Evolutionary conservation across 2,113 vertebrate genomes (phyloP).

Genomic region (Carassius carassius): DNA sequence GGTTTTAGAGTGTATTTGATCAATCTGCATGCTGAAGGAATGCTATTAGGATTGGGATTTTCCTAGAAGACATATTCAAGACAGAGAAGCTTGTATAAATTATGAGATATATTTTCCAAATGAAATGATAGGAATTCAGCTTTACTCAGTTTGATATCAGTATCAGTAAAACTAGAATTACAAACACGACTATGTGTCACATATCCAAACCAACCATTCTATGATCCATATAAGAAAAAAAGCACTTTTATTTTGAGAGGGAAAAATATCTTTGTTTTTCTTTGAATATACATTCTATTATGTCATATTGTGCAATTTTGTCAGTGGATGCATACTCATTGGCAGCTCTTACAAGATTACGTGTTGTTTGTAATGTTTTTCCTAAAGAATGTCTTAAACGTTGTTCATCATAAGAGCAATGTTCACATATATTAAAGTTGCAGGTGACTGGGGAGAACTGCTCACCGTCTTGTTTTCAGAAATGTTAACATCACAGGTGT

Average conservation of each 20-base stretch:
- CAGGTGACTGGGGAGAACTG: not conserved
- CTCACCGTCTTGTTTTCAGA: slow-evolving; percentile 37
- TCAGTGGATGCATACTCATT: not conserved
- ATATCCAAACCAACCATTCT: too few species aligned
- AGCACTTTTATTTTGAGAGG: not conserved
- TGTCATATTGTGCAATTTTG: not conserved
- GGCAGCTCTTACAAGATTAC: not conserved
- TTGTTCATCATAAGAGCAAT: not conserved
- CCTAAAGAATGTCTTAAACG: not conserved
- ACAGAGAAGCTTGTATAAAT: slow-evolving; percentile 7
- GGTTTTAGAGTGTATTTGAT: slow-evolving; percentile 1
- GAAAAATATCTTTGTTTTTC: not conserved
- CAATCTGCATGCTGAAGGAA: slow-evolving; percentile 14
- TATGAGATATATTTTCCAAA: slow-evolving; percentile 5
- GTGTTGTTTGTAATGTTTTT: not conserved
- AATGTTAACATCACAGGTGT: slow-evolving; percentile 39
- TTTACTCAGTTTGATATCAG: not conserved
- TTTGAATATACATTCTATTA: not conserved
- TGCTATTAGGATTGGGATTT: too few species aligned
- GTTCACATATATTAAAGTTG: not conserved
- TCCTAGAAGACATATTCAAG: not conserved
- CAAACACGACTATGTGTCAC: too few species aligned
- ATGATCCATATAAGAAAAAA: not conserved
- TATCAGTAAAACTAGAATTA: not conserved
- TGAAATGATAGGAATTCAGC: not conserved